Evolutionary conservation across 2,797 vertebrate species (phyloP), one percentile per base, ranked within the genome.

Genomic region (Acestrorhynchus altus): DNA sequence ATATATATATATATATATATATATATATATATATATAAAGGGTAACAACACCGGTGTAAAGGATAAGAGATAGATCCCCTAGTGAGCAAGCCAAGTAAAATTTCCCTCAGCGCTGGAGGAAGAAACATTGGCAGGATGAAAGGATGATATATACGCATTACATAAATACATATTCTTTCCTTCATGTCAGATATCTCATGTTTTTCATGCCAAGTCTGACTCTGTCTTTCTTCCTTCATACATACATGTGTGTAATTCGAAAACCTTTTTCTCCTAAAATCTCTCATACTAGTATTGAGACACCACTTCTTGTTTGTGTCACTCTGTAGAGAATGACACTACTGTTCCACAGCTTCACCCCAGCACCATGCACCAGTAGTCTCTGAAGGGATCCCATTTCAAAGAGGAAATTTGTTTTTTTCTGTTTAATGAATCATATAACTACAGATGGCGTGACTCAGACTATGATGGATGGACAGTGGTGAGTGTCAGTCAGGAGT

Each of bases 401-500:
- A 67, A 18, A 67, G 39, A 40, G 31, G 31, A 61, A n/a, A 61
- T 61, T 18, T 22, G 40, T 26, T 42, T 39, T 20, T 67, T 8
- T 16, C 22, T 67, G 44, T 49, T 46, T 26, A 67, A 67, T 67
- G 42, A 67, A 49, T 47, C 24, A 20, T 49, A 24, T 20, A 44
- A 44, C 13, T 49, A 52, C 12, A 9, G 1, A 61, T 4, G 22
- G 31, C 18, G 16, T 40, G 22, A 52, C 15, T 69, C 68, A 52
- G 51, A 28, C 16, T 61, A 5, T 46, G 59, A 42, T 46, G 18
- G 26, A 28, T 42, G 9, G 56, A 39, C 28, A 24, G 0, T 8
- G 31, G n/a, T 40, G 46, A 40, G 63, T 31, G 67, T 64, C n/a
- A 46, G 67, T 63, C 35, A 56, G 76, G 67, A 44, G 67, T 54